Evolutionary conservation across 2,797 vertebrate genomes (phyloP).

Genomic region (Urocyon cinereoargenteus): DNA sequence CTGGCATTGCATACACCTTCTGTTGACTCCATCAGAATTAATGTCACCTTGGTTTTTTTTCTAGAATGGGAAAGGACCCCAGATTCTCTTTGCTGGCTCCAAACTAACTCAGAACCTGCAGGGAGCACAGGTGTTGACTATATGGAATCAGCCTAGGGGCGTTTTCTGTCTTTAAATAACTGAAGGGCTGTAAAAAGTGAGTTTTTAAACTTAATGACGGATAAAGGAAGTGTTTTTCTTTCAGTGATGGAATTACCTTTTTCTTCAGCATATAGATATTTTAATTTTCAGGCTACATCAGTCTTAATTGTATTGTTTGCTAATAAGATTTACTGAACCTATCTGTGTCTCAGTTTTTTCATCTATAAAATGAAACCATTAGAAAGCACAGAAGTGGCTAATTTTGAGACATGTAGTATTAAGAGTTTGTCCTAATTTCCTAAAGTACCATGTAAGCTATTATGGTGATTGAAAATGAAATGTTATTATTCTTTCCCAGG

Average conservation of each 20-base stretch:
- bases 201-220: not conserved
- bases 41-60: not conserved
- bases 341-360: not conserved
- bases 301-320: slow-evolving; percentile 19
- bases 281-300: slow-evolving; percentile 2
- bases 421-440: slow-evolving; percentile 41
- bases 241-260: slow-evolving; percentile 7
- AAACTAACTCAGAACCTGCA: not conserved
- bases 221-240: slow-evolving; percentile 27
- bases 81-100: not conserved
- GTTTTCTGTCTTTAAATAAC: slow-evolving; percentile 38
- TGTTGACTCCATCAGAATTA: not conserved
- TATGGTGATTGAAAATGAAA: slow-evolving; percentile 49
- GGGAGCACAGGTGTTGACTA: not conserved
- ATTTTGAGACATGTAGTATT: not conserved
- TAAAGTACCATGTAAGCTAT: slow-evolving; percentile 3
- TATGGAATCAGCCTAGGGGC: not conserved
- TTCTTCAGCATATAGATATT: not conserved
- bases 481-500: slow-evolving; percentile 2
- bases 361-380: not conserved
- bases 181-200: not conserved
- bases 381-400: slow-evolving; percentile 14
- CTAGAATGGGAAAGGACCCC: not conserved
- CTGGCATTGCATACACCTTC: not conserved
- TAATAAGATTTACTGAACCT: slow-evolving; percentile 3